These are phyloP conservation scores for Ellobius talpinus DNA, from an alignment of 2,113 vertebrate genomes.

Conservation along the genomic window DNA sequence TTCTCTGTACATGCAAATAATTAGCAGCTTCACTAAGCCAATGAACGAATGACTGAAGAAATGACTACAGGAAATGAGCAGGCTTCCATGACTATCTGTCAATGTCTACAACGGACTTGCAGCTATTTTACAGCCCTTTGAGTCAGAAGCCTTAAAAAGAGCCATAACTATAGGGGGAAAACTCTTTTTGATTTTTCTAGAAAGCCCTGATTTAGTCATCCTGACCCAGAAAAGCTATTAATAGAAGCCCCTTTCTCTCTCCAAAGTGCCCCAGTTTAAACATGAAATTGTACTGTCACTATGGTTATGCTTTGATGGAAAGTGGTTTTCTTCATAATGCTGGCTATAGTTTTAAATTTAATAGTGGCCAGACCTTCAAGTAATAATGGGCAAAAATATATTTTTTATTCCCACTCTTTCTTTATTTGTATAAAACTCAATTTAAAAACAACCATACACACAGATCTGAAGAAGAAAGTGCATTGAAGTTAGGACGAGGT, in stretches of 20 bases:
- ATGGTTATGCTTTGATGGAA: background rate
- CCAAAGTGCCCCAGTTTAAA: conserved; percentile 8
- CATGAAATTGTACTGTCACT: background rate
- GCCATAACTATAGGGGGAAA: background rate
- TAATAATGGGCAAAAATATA: background rate
- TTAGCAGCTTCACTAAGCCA: background rate
- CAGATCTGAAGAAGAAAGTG: background rate
- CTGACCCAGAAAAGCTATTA: conserved; percentile 22
- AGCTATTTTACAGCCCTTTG: background rate
- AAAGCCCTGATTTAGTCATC: background rate
- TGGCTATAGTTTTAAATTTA: conserved; percentile 5
- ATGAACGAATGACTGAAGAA: background rate
- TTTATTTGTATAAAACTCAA: background rate
- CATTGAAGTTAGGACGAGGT: background rate
- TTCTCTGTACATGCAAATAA: background rate
- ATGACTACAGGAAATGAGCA: background rate
- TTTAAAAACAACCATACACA: background rate
- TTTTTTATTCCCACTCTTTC: background rate
- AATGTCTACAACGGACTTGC: too few relatives aligned
- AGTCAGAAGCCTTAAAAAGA: background rate
- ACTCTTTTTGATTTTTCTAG: background rate
- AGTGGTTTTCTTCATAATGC: background rate
- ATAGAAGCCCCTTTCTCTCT: conserved; percentile 2
- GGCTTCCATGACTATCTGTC: rapidly evolving
- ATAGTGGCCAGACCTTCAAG: background rate